These are phyloP conservation scores for Orius insidiosus DNA, from an alignment of 1,140 invertebrate genomes.

Conservation along the genomic window DNA sequence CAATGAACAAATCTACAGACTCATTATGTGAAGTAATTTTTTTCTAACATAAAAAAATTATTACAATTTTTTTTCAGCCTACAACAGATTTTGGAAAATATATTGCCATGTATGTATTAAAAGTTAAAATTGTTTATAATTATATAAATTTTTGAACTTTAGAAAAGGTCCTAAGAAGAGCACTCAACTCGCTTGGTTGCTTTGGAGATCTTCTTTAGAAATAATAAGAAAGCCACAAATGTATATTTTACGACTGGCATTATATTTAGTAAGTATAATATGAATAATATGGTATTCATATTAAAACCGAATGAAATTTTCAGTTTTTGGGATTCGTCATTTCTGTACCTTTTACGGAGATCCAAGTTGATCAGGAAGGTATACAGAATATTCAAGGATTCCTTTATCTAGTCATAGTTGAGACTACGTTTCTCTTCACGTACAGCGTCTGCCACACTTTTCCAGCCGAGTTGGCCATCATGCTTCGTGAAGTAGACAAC, in stretches of 20 bases:
- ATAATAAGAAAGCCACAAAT: slow-evolving; percentile 36
- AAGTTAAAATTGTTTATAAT: background rate
- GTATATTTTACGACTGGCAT: slow-evolving; percentile 34
- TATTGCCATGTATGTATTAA: slow-evolving; percentile 16
- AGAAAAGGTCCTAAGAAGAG: slow-evolving; percentile 15
- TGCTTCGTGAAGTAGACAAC: slow-evolving; percentile 45
- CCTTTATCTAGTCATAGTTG: slow-evolving; percentile 45
- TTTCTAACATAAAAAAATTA: too few relatives aligned
- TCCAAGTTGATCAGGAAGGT: slow-evolving; percentile 33
- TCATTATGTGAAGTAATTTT: slow-evolving; percentile 1
- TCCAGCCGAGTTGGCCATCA: slow-evolving; percentile 43
- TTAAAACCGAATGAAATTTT: background rate
- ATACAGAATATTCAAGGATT: slow-evolving; percentile 53
- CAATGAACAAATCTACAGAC: background rate
- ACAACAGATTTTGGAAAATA: slow-evolving; percentile 10
- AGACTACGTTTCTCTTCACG: slow-evolving; percentile 49
- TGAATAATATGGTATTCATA: background rate
- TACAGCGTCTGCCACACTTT: slow-evolving; percentile 50
- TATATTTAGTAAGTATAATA: slow-evolving; percentile 36
- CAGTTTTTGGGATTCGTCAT: slow-evolving; percentile 43
- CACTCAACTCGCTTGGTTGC: slow-evolving; percentile 16
- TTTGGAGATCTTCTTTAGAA: slow-evolving; percentile 24
- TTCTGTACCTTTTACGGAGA: slow-evolving; percentile 36
- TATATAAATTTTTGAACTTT: slow-evolving; percentile 26
- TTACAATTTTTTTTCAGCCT: background rate